Evolutionary conservation across 2,888 invertebrate species (phyloP), one percentile per base, ranked within the genome.

Genomic region (Yponomeuta evonymella): DNA sequence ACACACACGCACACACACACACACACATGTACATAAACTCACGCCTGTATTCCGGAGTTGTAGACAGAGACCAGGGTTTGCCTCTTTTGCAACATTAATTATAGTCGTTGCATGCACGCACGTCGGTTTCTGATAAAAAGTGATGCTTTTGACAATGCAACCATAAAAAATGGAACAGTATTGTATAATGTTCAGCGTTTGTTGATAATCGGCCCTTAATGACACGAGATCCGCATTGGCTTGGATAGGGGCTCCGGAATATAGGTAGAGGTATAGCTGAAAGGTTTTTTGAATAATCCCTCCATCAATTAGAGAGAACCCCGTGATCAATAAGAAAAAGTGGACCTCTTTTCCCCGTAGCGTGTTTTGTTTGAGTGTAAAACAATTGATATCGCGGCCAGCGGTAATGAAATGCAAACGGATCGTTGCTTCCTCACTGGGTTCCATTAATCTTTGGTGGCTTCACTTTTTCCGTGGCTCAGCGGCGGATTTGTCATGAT

Each of bases 361-460:
- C 51, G 51, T 58, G 51, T 65, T 65, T 65, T 30, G 65, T 65
- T 29, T 65, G 33, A 65, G 65, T 33, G 33, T 65, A 29, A 67
- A 48, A 48, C 43, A 67, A 67, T 43, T 67, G 67, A 67, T 73
- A 74, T 75, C 76, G 75, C 76, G 72, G 74, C 71, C 72, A 74
- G 62, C 75, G 72, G 79, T 86, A 86, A 87, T 87, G 86, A 87
- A 87, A 85, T 85, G 87, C 83, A 87, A 87, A 86, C 85, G 83
- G 78, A 81, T 78, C 76, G 78, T 71, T 70, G 72, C 73, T 73
- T 76, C 82, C 81, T 83, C 78, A 83, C 79, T 79, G 81, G 78
- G 76, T 78, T 81, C 81, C 86, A 86, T 89, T 88, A 86, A 85
- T 88, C 87, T 87, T 83, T 79, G 78, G 81, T 78, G 79, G 83